Conservation (phyloP, 2,888 invertebrate species). For the Copidosoma aretas region DNA sequence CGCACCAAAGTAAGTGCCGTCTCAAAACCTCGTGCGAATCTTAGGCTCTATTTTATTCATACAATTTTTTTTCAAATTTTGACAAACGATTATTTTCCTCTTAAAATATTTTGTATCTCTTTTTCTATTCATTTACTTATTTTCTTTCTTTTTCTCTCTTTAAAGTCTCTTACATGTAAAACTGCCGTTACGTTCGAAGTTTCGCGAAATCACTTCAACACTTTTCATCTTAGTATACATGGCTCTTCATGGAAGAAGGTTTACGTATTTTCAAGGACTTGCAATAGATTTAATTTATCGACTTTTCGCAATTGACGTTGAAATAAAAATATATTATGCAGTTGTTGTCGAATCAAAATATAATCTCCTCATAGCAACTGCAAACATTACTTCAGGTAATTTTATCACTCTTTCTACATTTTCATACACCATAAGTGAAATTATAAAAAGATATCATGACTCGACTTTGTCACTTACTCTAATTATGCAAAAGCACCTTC, state of each 20-base stretch:
- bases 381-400: too few relatives aligned
- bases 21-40: slow-evolving; percentile 34
- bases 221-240: slow-evolving; percentile 12
- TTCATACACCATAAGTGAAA: too few relatives aligned
- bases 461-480: too few relatives aligned
- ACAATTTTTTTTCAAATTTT: slow-evolving; percentile 22
- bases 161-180: slow-evolving; percentile 34
- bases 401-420: too few relatives aligned
- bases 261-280: slow-evolving; percentile 14
- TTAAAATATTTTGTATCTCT: background rate
- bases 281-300: slow-evolving; percentile 6
- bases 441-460: too few relatives aligned
- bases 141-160: slow-evolving; percentile 14
- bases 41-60: slow-evolving; percentile 25
- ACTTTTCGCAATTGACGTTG: background rate
- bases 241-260: slow-evolving; percentile 34
- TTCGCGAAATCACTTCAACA: slow-evolving; percentile 45
- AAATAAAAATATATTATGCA: too few relatives aligned
- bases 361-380: too few relatives aligned
- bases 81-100: background rate
- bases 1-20: background rate
- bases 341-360: too few relatives aligned
- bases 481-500: too few relatives aligned
- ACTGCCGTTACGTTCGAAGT: slow-evolving; percentile 22
- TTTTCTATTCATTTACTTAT: background rate